Conservation (phyloP, 2,797 vertebrate species). For the Pangasius macronema region DNA sequence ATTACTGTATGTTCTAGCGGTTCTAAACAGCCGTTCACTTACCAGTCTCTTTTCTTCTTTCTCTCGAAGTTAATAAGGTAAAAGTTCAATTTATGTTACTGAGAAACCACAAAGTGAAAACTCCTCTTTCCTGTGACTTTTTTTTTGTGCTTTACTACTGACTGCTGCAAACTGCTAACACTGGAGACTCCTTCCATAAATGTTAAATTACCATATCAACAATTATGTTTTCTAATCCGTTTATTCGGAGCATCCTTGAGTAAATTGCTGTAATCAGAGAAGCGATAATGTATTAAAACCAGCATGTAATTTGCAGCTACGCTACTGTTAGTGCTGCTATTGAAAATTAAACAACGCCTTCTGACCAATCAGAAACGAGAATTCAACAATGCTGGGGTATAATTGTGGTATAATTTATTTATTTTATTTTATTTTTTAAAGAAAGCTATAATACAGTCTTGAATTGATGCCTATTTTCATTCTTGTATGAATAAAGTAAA, state of each 20-base stretch:
- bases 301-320: background rate
- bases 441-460: background rate
- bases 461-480: background rate
- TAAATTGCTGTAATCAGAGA: background rate
- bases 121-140: background rate
- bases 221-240: background rate
- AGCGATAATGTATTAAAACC: background rate
- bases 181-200: too few relatives aligned
- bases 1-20: background rate
- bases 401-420: background rate
- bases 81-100: background rate
- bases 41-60: background rate
- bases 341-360: background rate
- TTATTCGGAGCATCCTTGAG: background rate
- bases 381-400: background rate
- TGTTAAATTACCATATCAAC: background rate
- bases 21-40: background rate
- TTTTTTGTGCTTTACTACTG: background rate
- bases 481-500: background rate
- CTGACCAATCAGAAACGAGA: background rate
- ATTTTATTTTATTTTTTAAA: too few relatives aligned
- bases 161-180: background rate
- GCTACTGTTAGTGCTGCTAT: background rate
- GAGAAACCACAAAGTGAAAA: background rate
- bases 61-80: too few relatives aligned